Evolutionary conservation across 2,113 vertebrate species (phyloP).

Genomic region (Himantopus leucocephalus): DNA sequence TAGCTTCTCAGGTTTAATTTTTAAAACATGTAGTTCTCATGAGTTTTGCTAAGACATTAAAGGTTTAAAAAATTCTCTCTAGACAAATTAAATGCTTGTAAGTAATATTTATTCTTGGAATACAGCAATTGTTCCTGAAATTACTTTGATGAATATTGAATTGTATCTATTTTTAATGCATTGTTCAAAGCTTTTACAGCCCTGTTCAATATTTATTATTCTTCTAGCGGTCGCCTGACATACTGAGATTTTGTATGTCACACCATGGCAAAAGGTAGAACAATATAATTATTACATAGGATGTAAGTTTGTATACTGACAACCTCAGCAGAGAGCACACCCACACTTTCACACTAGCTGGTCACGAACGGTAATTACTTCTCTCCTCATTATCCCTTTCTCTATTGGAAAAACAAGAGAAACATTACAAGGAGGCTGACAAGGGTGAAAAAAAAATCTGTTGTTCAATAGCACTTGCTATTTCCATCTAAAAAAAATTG

Average conservation of each 20-base stretch:
- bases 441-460: neutral
- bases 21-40: neutral
- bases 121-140: conserved; percentile 2
- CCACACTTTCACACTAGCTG: neutral
- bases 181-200: neutral
- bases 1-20: neutral
- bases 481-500: neutral
- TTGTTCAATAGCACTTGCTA: neutral
- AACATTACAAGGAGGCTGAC: neutral
- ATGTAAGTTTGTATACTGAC: neutral
- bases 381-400: neutral
- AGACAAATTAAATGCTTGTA: neutral
- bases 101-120: neutral
- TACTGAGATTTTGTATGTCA: neutral
- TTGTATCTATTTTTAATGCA: conserved; percentile 2
- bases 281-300: neutral
- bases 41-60: neutral
- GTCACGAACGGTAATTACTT: neutral
- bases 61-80: neutral
- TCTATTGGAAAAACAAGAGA: neutral
- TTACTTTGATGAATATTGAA: conserved; percentile 20
- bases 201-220: conserved; percentile 4
- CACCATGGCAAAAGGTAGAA: neutral
- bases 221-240: neutral
- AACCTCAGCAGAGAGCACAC: neutral